phyloP scores from a whole-genome alignment of 2,797 vertebrate genomes.

The Hylomyscus alleni region DNA sequence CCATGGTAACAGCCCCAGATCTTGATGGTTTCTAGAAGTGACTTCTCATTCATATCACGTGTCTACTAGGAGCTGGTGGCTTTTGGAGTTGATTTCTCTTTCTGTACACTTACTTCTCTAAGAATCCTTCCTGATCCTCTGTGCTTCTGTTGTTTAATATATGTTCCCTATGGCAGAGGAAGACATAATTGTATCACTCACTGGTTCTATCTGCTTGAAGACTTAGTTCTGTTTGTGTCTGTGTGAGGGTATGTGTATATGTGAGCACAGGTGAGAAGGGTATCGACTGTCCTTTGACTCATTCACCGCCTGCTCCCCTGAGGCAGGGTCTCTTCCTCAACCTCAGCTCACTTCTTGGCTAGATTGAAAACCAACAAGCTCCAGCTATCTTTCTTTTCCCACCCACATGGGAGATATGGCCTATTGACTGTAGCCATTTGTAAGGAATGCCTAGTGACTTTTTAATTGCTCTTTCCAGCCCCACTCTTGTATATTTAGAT shows the following conservation, averaged over 20 bases:
- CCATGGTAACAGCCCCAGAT: background rate
- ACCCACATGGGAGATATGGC: background rate
- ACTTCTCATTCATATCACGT: background rate
- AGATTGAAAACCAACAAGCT: background rate
- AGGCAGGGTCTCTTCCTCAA: background rate
- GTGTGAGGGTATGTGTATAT: background rate
- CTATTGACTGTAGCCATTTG: background rate
- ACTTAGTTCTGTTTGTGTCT: background rate
- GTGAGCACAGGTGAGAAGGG: background rate
- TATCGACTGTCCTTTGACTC: background rate
- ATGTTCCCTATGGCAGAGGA: background rate
- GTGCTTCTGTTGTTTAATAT: background rate
- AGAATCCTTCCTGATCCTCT: background rate
- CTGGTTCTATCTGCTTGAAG: background rate
- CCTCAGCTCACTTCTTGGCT: background rate
- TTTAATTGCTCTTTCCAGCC: background rate
- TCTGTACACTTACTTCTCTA: background rate
- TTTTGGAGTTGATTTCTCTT: constrained; percentile 7
- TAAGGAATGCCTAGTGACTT: background rate
- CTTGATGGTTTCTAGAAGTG: background rate
- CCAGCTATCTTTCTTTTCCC: background rate
- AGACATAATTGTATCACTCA: background rate
- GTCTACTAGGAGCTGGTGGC: background rate
- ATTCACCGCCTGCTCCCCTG: background rate
- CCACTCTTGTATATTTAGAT: background rate